A percentile compares a stretch with the other conserved stretches of the same genome.
Evolutionary conservation across 1,140 invertebrate genomes (phyloP).

Genomic region (Rhizoglyphus robini): DNA sequence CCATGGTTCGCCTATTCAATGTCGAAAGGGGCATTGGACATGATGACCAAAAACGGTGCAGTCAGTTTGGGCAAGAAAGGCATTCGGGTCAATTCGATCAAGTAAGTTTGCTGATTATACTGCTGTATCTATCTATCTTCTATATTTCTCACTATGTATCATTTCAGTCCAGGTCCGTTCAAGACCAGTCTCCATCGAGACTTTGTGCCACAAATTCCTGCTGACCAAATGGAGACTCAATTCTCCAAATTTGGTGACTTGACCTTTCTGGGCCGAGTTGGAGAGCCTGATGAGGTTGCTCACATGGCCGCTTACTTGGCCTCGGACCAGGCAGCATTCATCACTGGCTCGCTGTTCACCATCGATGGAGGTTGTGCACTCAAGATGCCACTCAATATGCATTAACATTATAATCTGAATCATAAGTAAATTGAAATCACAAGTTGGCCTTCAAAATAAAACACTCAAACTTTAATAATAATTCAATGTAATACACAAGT

Average conservation of each 20-base stretch:
- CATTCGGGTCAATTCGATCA: too few species aligned
- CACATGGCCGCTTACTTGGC: constrained; percentile 67
- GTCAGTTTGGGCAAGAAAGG: neutral
- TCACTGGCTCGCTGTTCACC: constrained; percentile 59
- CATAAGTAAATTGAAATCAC: too few species aligned
- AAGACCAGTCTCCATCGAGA: neutral
- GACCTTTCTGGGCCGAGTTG: constrained; percentile 29
- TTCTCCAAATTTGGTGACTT: neutral
- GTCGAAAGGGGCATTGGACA: too few species aligned
- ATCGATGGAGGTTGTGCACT: constrained; percentile 43
- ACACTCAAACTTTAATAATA: too few species aligned
- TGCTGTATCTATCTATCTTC: too few species aligned
- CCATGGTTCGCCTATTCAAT: neutral
- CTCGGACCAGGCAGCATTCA: constrained; percentile 58
- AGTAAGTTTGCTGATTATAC: too few species aligned
- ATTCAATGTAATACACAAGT: too few species aligned
- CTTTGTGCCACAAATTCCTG: neutral
- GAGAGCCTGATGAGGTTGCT: constrained; percentile 58
- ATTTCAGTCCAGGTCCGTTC: neutral
- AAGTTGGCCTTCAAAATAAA: too few species aligned
- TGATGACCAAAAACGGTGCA: neutral
- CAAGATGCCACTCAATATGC: neutral
- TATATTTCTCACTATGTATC: neutral
- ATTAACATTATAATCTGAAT: too few species aligned
- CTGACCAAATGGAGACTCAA: neutral